Base-by-base conservation (phyloP, 2,888 invertebrate species). In the Tricholauxania praeusta region DNA sequence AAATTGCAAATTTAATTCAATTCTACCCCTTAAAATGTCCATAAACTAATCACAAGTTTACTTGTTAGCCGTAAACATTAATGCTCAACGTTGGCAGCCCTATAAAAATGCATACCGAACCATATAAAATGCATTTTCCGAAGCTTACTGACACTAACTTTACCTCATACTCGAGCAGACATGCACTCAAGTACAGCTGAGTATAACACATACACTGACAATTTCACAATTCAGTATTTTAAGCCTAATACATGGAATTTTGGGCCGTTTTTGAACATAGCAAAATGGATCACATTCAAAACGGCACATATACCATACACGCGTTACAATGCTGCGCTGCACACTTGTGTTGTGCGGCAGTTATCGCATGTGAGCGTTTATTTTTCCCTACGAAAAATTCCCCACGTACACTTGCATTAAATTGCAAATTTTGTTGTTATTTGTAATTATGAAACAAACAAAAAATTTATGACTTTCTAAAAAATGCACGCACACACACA, bases 361-460 rank as follows among this genome's bases (percentile, higher is more conserved):
- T 28, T 28, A 28, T 4, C 28, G 39, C 39, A 39, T 39, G 39
- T 10, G 7, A 1, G 39, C 39, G 2, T 39, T 8, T 39, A 64
- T 6, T 28, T 64, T 64, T 48, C 28, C 64, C n/a, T 48, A 14
- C 22, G 28, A 51, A 51, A 19, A 32, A 32, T 63, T 14, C 63
- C 39, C 19, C 63, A 63, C 63, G 14, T 17, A 32, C 63, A 39
- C 63, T 10, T 12, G 32, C 8, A 47, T 32, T 22, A 2, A 12
- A n/a, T 52, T 17, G n/a, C 39, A 32, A 63, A 48, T 63, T 63
- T 63, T 63, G 48, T 63, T 63, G 63, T 63, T 48, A 1, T 48
- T 63, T 48, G 14, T 4, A 12, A 47, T n/a, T 17, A 53, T 17
- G 19, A 19, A 53, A n/a, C 53, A 53, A n/a, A 53, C 53, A 66